phyloP scores from a whole-genome alignment of 2,888 invertebrate species.

The Caenorhabditis angaria region DNA sequence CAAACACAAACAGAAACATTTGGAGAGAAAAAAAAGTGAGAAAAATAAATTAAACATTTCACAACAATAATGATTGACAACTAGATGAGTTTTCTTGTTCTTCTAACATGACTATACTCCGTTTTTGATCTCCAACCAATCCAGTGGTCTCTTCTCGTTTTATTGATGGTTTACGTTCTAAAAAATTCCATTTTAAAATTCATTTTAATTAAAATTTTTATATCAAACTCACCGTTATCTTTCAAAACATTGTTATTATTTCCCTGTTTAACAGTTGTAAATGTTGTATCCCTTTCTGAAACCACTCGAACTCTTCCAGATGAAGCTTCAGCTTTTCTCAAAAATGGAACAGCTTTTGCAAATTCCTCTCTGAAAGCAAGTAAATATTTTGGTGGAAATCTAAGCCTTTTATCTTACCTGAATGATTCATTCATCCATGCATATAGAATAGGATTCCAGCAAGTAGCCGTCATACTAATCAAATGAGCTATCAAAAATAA shows the following conservation, averaged over 20 bases:
- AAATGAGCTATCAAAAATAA: constrained; percentile 88
- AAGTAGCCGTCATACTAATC: constrained; percentile 76
- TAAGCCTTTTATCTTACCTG: constrained; percentile 35
- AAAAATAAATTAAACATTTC: neutral
- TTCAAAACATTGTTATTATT: neutral
- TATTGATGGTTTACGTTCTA: constrained; percentile 4
- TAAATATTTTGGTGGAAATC: neutral
- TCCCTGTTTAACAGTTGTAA: neutral
- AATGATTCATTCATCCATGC: constrained; percentile 86
- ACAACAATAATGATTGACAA: constrained; percentile 36
- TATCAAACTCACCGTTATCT: neutral
- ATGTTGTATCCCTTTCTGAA: neutral
- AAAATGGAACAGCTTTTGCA: constrained; percentile 57
- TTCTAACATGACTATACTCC: constrained; percentile 34
- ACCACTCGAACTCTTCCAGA: neutral
- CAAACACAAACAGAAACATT: constrained; percentile 6
- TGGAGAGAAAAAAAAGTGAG: neutral
- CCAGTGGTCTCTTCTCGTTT: constrained; percentile 20
- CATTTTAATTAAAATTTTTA: neutral
- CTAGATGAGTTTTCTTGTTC: constrained; percentile 38
- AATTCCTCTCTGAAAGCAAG: constrained; percentile 62
- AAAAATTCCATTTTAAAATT: neutral
- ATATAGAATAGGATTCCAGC: constrained; percentile 92
- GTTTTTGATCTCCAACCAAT: constrained; percentile 24
- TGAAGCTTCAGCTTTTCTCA: constrained; percentile 10